A percentile compares a stretch with the other conserved stretches of the same genome.
These are phyloP conservation scores for Xestia xanthographa DNA, from an alignment of 2,888 invertebrate species.

Conservation along the genomic window DNA sequence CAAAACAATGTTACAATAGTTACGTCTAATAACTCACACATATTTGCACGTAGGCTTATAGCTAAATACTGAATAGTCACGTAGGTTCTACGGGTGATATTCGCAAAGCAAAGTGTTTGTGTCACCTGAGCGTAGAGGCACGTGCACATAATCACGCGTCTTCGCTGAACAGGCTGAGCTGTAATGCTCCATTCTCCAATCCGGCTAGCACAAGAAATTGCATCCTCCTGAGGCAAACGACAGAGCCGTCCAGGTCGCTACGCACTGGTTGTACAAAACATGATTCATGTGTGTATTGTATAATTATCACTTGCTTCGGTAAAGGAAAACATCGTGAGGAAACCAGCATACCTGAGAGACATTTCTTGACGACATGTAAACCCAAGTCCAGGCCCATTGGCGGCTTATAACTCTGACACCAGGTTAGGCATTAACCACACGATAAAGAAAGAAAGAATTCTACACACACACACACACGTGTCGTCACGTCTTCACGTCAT, in stretches of 20 bases:
- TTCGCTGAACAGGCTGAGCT: not conserved
- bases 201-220: not conserved
- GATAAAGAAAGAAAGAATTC: not conserved
- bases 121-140: conserved; percentile 19
- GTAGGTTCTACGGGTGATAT: conserved; percentile 24
- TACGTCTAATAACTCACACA: conserved; percentile 21
- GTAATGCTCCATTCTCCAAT: not conserved
- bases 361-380: no score
- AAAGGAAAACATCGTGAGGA: no score
- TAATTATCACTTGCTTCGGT: no score
- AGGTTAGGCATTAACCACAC: no score
- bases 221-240: not conserved
- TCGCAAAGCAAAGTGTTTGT: conserved; percentile 31
- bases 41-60: conserved; percentile 50
- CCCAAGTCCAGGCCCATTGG: no score
- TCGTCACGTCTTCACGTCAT: no score
- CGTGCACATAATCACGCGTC: conserved; percentile 26
- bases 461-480: no score
- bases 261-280: not conserved
- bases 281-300: no score
- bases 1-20: conserved; percentile 20
- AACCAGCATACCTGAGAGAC: no score
- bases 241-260: not conserved
- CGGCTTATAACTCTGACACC: no score
- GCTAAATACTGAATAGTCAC: conserved; percentile 24